These are phyloP conservation scores for Dynastes maya DNA, from an alignment of 2,888 invertebrate genomes.

Conservation along the genomic window DNA sequence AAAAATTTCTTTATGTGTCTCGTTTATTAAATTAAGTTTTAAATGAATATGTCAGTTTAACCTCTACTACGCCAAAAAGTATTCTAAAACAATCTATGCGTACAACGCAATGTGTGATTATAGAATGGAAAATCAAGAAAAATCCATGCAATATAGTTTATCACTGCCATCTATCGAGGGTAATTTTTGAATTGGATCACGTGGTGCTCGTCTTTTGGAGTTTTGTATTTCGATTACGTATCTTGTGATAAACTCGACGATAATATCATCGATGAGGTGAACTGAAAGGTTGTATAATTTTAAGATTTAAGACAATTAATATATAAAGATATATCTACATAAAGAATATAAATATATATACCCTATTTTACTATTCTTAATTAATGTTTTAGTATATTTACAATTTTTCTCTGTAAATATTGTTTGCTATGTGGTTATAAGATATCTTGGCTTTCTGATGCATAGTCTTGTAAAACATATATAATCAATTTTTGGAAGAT, in stretches of 20 bases:
- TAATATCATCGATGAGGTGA: slow-evolving; percentile 59
- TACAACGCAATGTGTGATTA: slow-evolving; percentile 45
- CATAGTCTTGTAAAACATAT: slow-evolving; percentile 21
- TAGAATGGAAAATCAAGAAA: slow-evolving; percentile 47
- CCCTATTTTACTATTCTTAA: slow-evolving; percentile 60
- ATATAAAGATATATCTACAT: slow-evolving; percentile 53
- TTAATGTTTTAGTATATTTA: slow-evolving; percentile 59
- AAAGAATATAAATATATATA: slow-evolving; percentile 50
- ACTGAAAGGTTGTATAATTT: slow-evolving; percentile 62
- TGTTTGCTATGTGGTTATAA: slow-evolving; percentile 62
- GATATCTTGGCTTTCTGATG: slow-evolving; percentile 35
- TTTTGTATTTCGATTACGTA: slow-evolving; percentile 5
- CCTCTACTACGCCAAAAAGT: slow-evolving; percentile 23
- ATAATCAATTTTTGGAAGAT: slow-evolving; percentile 35
- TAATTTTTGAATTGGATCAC: slow-evolving; percentile 47
- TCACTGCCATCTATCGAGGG: slow-evolving; percentile 60
- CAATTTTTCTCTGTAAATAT: slow-evolving; percentile 65
- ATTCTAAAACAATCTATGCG: neutral
- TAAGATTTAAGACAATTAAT: slow-evolving; percentile 60
- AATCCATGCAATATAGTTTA: slow-evolving; percentile 57
- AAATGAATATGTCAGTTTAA: slow-evolving; percentile 43
- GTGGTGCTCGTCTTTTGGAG: slow-evolving; percentile 43
- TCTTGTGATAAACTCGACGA: slow-evolving; percentile 64
- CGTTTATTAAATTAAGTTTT: slow-evolving; percentile 43
- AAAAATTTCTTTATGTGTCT: slow-evolving; percentile 42